Conservation (phyloP, 2,888 invertebrate species). For the Drosophila leonis region DNA sequence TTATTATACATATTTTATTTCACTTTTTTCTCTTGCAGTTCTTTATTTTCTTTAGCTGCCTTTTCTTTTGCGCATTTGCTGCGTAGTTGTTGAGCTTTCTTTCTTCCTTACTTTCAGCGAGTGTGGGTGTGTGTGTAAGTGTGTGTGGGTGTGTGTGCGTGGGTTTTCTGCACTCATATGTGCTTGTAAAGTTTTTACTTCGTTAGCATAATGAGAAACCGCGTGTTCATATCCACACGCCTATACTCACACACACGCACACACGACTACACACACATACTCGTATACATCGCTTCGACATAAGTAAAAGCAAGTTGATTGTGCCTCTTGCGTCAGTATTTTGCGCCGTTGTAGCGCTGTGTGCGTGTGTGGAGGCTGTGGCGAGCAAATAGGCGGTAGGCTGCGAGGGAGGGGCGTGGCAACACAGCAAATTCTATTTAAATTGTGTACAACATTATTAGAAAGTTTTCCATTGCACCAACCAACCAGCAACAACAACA, state of each 20-base stretch:
- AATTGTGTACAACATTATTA: constrained; percentile 85
- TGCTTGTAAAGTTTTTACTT: constrained; percentile 83
- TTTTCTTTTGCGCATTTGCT: constrained; percentile 46
- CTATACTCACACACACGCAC: constrained; percentile 28
- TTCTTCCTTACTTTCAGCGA: constrained; percentile 33
- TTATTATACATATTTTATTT: constrained; percentile 77
- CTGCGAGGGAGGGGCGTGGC: constrained; percentile 18
- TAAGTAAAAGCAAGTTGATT: constrained; percentile 66
- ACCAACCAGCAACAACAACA: constrained; percentile 37
- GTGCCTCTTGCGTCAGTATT: constrained; percentile 65
- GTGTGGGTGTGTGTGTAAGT: constrained; percentile 5
- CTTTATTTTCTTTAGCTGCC: constrained; percentile 26
- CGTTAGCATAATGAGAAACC: constrained; percentile 84
- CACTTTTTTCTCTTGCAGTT: constrained; percentile 56
- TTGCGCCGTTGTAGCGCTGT: constrained; percentile 37
- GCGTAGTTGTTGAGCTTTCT: constrained; percentile 49
- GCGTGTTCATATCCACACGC: constrained; percentile 76
- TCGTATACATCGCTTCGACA: constrained; percentile 17
- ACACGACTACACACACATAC: constrained; percentile 12
- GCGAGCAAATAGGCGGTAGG: background rate
- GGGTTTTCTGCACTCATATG: constrained; percentile 64
- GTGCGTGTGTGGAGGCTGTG: constrained; percentile 17
- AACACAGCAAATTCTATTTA: constrained; percentile 83
- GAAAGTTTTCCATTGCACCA: constrained; percentile 79
- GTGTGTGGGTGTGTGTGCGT: constrained; percentile 20